A percentile compares a stretch with the other conserved stretches of the same genome.
These are phyloP conservation scores for Phycodurus eques DNA, from an alignment of 2,113 vertebrate genomes.

Conservation along the genomic window DNA sequence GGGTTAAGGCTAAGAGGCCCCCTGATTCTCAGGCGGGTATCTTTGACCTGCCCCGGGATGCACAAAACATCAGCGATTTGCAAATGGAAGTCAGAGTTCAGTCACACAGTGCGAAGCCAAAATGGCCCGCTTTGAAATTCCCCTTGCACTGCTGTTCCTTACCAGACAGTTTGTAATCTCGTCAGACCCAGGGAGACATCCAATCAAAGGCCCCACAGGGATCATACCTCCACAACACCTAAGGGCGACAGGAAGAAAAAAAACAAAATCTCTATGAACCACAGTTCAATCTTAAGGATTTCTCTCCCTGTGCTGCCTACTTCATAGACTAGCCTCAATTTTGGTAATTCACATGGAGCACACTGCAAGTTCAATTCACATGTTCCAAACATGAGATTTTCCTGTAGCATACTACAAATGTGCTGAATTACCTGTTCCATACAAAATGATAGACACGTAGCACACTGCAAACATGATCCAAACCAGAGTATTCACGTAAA, in stretches of 20 bases:
- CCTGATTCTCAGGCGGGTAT: slow-evolving; percentile 50
- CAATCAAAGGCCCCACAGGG: slow-evolving; percentile 46
- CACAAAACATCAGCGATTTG: slow-evolving; percentile 58
- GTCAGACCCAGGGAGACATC: slow-evolving; percentile 49
- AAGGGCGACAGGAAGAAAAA: slow-evolving; percentile 36
- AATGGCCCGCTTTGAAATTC: slow-evolving; percentile 68
- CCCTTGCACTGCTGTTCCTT: slow-evolving; percentile 40
- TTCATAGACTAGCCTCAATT: slow-evolving; percentile 21
- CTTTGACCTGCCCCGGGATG: slow-evolving; percentile 41
- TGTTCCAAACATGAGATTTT: not conserved
- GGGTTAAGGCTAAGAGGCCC: slow-evolving; percentile 40
- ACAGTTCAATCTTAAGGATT: slow-evolving; percentile 31
- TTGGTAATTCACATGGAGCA: not conserved
- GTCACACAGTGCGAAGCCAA: slow-evolving; percentile 20
- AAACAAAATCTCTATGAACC: slow-evolving; percentile 36
- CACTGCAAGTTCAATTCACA: not conserved
- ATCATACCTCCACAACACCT: slow-evolving; percentile 46
- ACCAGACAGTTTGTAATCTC: slow-evolving; percentile 67
- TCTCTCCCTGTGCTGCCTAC: slow-evolving; percentile 33
- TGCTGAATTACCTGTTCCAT: not conserved
- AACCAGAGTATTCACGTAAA: too few relatives aligned
- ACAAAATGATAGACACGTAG: not conserved
- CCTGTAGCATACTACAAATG: not conserved
- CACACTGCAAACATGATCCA: not conserved
- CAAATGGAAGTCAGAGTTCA: slow-evolving; percentile 45